Evolutionary conservation across 2,113 vertebrate species (phyloP).

Genomic region (Bufo gargarizans): DNA sequence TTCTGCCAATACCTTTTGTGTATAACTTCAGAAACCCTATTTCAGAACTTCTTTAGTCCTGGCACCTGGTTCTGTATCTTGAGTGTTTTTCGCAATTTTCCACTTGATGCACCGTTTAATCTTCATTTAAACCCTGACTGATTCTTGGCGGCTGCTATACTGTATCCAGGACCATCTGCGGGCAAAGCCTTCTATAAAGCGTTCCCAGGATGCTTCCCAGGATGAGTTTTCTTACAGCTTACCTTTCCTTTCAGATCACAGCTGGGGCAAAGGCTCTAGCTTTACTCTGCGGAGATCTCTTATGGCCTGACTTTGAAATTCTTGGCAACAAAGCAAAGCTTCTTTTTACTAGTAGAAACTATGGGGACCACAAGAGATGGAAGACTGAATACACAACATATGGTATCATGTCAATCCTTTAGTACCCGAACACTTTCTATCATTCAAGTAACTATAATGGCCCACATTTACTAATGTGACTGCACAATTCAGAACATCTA

Average conservation of each 20-base stretch:
- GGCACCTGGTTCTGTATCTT: neutral
- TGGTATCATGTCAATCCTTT: constrained; percentile 47
- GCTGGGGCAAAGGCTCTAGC: constrained; percentile 68
- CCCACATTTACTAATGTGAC: too few relatives aligned
- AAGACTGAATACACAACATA: constrained; percentile 75
- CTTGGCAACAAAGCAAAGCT: constrained; percentile 67
- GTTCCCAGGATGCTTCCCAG: neutral
- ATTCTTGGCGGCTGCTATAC: neutral
- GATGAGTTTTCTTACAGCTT: neutral
- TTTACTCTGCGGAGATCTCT: constrained; percentile 74
- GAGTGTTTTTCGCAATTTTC: constrained; percentile 18
- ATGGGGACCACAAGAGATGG: constrained; percentile 78
- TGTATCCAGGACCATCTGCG: neutral
- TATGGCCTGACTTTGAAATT: constrained; percentile 74
- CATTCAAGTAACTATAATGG: too few relatives aligned
- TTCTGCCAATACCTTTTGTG: neutral
- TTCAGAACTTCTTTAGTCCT: neutral
- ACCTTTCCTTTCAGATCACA: constrained; percentile 70
- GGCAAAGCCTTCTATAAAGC: neutral
- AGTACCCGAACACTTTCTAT: too few relatives aligned
- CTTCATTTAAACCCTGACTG: constrained; percentile 42
- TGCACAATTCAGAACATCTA: too few relatives aligned
- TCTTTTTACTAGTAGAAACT: constrained; percentile 70
- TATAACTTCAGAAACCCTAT: neutral
- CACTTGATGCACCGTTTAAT: constrained; percentile 36